Percentiles rank a stretch among this genome's conserved stretches.
phyloP scores from a whole-genome alignment of 2,797 vertebrate species.

The Galaxias olidus region DNA sequence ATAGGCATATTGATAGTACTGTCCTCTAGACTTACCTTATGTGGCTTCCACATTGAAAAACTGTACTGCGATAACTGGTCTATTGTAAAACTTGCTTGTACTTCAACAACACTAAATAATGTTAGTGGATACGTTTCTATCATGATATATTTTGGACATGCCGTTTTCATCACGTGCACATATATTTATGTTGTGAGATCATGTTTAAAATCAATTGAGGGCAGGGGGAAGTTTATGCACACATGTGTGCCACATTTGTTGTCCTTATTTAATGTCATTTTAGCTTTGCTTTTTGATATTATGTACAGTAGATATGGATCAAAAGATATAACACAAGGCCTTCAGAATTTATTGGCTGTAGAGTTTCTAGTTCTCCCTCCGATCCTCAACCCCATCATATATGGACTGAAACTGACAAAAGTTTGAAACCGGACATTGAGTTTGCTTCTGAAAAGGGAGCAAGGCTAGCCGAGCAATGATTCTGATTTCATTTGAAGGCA shows the following conservation, averaged over 20 bases:
- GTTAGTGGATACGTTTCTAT: conserved; percentile 50
- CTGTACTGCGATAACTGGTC: conserved; percentile 71
- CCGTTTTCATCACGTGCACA: conserved; percentile 54
- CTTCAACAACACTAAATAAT: conserved; percentile 49
- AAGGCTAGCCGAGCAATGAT: too few relatives aligned
- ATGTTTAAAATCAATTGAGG: conserved; percentile 32
- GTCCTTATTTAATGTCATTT: conserved; percentile 49
- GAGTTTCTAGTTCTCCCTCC: conserved; percentile 69
- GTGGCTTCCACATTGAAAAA: conserved; percentile 45
- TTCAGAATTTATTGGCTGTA: conserved; percentile 52
- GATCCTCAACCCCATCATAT: conserved; percentile 65
- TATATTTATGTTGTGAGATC: conserved; percentile 58
- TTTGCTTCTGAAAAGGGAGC: too few relatives aligned
- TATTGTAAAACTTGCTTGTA: conserved; percentile 68
- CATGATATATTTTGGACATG: conserved; percentile 40
- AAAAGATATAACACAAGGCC: background rate
- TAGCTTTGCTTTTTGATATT: conserved; percentile 47
- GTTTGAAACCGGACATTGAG: conserved; percentile 33
- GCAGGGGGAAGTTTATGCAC: conserved; percentile 61
- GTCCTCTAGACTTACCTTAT: conserved; percentile 42
- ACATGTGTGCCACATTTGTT: conserved; percentile 70
- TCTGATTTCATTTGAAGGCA: too few relatives aligned
- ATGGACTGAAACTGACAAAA: conserved; percentile 65
- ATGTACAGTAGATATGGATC: conserved; percentile 57
- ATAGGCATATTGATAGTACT: background rate